Base-by-base conservation (phyloP, 2,888 invertebrate genomes). In the Mesoligia furuncula region DNA sequence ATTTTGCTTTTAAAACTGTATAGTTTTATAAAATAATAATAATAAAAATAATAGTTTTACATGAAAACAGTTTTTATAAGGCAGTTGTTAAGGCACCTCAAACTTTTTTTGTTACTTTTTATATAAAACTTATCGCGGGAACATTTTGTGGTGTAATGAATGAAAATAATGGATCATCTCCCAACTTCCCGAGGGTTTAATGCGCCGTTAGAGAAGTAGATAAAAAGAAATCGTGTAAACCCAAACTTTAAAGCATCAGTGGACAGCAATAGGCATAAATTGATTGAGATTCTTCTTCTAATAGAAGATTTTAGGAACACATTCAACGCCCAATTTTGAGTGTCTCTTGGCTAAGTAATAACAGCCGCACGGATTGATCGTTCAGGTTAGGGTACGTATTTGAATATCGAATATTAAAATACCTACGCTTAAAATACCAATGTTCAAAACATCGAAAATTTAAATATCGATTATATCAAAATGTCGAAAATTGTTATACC, bases 121-220 rank as follows among this genome's bases (percentile, higher is more conserved):
- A 27, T 15, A 15, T 9, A 27, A 36, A 57, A 72, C 39, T 76
- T 78, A 74, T 69, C 59, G 24, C 31, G 13, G 17, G 0, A 62
- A 75, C 76, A 36, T 84, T 54, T 66, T 68, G 57, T 42, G 48
- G 76, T 67, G 64, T 76, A 78, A 81, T 81, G 68, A 74, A 66
- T 74, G 69, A 72, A 78, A 75, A 73, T 71, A 84, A 73, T 73
- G 67, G 67, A 77, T 75, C 20, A 62, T 74, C 70, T 71, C 67
- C 27, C 20, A 81, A 77, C 36, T 69, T 68, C 15, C 27, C 31
- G 6, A 66, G 42, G 73, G 64, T 79, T 75, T 59, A 76, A 66
- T 61, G 68, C 42, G 9, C 62, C 36, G 68, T 79, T 72, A 65
- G 31, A 69, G 45, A 15, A 42, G 36, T 24, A 57, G 62, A 57